phyloP scores from a whole-genome alignment of 2,113 vertebrate species.

The Phyllostomus discolor region DNA sequence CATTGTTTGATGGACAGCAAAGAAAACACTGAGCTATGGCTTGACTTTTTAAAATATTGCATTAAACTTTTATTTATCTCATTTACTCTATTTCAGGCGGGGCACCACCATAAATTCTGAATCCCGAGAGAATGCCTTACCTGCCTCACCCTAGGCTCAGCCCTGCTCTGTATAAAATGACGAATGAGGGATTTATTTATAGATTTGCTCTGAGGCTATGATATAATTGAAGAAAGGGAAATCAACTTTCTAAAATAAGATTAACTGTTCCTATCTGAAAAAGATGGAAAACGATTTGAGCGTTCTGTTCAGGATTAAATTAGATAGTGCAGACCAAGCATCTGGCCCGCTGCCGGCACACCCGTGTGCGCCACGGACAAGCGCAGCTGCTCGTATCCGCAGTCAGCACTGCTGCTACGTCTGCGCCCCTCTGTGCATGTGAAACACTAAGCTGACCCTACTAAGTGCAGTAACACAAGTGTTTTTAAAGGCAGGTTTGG shows the following conservation, averaged over 20 bases:
- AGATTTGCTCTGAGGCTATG: neutral
- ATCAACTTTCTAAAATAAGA: neutral
- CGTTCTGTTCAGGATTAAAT: neutral
- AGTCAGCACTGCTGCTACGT: neutral
- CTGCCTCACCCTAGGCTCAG: neutral
- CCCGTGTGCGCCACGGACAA: fast-evolving
- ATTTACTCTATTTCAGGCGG: neutral
- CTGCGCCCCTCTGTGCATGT: neutral
- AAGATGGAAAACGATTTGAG: neutral
- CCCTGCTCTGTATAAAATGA: neutral
- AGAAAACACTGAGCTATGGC: neutral
- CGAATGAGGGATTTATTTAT: neutral
- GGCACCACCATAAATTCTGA: neutral
- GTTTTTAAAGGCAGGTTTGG: neutral
- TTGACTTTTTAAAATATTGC: neutral
- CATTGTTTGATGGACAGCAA: neutral
- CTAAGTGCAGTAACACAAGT: neutral
- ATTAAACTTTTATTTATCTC: neutral
- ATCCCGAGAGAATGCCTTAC: neutral
- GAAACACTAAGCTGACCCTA: neutral
- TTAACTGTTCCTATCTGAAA: neutral
- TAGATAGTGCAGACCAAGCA: neutral
- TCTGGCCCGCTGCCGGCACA: neutral
- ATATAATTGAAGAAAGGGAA: constrained; percentile 26
- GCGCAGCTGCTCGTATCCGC: neutral